These are phyloP conservation scores for Bembecia ichneumoniformis DNA, from an alignment of 2,888 invertebrate genomes.

Conservation along the genomic window DNA sequence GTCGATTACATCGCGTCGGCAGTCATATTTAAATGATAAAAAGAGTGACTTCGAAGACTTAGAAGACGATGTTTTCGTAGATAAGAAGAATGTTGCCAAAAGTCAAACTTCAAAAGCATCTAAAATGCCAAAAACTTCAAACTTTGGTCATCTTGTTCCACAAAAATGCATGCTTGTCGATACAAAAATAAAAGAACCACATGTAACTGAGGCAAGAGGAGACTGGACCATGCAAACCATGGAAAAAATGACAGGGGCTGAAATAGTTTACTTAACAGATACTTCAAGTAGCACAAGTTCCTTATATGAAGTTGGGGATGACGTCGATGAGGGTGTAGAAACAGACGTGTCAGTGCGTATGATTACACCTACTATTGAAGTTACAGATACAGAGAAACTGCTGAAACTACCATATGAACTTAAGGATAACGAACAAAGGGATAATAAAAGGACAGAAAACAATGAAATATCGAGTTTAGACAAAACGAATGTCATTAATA, in stretches of 20 bases:
- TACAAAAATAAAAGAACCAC: slow-evolving; percentile 72
- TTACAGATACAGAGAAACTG: slow-evolving; percentile 56
- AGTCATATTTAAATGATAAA: slow-evolving; percentile 64
- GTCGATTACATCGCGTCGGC: slow-evolving; percentile 71
- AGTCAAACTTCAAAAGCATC: slow-evolving; percentile 23
- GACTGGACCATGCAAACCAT: slow-evolving; percentile 65
- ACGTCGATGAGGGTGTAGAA: slow-evolving; percentile 52
- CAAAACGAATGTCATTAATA: background rate
- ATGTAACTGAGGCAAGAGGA: slow-evolving; percentile 72
- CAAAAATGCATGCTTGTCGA: slow-evolving; percentile 73
- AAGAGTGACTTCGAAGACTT: slow-evolving; percentile 59
- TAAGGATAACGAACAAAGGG: slow-evolving; percentile 34
- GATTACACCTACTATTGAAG: slow-evolving; percentile 66
- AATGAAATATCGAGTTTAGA: background rate
- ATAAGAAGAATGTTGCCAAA: slow-evolving; percentile 30
- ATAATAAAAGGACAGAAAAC: slow-evolving; percentile 15
- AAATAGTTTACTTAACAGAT: slow-evolving; percentile 79
- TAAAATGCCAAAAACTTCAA: slow-evolving; percentile 22
- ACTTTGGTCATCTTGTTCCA: slow-evolving; percentile 44
- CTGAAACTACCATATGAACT: slow-evolving; percentile 10
- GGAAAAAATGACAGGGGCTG: slow-evolving; percentile 73
- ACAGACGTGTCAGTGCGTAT: slow-evolving; percentile 62
- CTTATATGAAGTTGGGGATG: slow-evolving; percentile 66
- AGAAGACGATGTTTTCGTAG: slow-evolving; percentile 65
- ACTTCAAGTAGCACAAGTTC: slow-evolving; percentile 77